phyloP scores from a whole-genome alignment of 2,113 vertebrate species.

The Scopus umbretta region DNA sequence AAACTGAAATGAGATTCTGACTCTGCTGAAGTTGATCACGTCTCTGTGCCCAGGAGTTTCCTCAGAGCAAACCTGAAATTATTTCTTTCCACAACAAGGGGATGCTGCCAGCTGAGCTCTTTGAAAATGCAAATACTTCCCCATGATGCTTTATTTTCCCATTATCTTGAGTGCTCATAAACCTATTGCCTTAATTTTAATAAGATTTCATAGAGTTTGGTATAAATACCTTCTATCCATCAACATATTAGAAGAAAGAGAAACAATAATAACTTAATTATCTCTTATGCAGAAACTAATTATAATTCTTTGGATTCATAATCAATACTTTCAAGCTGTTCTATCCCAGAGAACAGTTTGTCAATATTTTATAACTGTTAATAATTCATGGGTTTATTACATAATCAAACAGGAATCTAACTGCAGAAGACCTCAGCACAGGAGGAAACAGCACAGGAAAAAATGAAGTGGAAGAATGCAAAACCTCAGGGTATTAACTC shows the following conservation, averaged over 20 bases:
- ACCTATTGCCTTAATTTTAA: constrained; percentile 25
- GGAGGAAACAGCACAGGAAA: neutral
- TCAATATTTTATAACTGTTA: constrained; percentile 60
- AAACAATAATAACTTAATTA: constrained; percentile 63
- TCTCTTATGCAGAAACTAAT: constrained; percentile 45
- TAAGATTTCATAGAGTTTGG: constrained; percentile 20
- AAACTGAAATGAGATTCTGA: neutral
- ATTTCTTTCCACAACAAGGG: neutral
- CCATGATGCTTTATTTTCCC: neutral
- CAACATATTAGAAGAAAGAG: constrained; percentile 35
- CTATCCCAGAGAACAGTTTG: constrained; percentile 15
- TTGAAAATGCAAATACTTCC: neutral
- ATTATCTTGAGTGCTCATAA: constrained; percentile 32
- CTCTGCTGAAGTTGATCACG: neutral
- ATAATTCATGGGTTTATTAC: constrained; percentile 58
- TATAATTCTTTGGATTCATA: constrained; percentile 39
- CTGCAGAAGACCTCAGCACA: neutral
- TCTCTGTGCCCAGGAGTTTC: neutral
- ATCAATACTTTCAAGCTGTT: constrained; percentile 54
- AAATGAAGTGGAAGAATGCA: neutral
- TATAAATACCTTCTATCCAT: constrained; percentile 42
- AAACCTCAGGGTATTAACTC: neutral
- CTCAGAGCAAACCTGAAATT: constrained; percentile 5
- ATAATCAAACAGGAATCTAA: constrained; percentile 12
- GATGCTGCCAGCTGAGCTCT: neutral